Percentiles rank a stretch among this genome's conserved stretches.
Evolutionary conservation across 1,140 invertebrate genomes (phyloP).

Genomic region (Lucilia cuprina): DNA sequence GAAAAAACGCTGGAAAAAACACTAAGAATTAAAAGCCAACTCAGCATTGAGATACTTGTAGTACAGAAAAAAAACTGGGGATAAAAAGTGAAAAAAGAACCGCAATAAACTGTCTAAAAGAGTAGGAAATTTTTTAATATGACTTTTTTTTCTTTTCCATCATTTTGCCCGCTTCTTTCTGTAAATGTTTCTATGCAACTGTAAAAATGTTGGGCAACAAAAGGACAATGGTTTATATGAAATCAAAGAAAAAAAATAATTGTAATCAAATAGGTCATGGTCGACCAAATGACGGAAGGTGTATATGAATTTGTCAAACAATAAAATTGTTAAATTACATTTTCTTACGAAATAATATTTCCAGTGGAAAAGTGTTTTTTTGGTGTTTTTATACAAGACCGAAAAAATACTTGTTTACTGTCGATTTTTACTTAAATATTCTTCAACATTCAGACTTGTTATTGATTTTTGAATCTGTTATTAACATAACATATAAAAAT

Average conservation of each 20-base stretch:
- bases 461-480: no score
- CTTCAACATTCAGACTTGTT: no score
- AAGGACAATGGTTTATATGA: background rate
- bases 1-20: background rate
- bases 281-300: background rate
- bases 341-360: no score
- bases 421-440: no score
- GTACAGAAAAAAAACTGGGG: background rate
- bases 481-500: no score
- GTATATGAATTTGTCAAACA: background rate
- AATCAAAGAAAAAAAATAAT: no score
- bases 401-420: no score
- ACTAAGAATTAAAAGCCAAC: background rate
- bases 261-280: background rate
- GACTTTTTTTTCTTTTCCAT: background rate
- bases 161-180: background rate
- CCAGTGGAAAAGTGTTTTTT: background rate
- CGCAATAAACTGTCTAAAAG: background rate
- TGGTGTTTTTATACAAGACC: no score
- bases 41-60: background rate
- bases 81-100: background rate
- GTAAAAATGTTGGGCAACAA: background rate
- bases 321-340: no score
- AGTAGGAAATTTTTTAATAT: background rate
- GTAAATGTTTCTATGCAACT: background rate